Conservation (phyloP, 2,888 invertebrate species). For the Himalopsyche tibetana region DNA sequence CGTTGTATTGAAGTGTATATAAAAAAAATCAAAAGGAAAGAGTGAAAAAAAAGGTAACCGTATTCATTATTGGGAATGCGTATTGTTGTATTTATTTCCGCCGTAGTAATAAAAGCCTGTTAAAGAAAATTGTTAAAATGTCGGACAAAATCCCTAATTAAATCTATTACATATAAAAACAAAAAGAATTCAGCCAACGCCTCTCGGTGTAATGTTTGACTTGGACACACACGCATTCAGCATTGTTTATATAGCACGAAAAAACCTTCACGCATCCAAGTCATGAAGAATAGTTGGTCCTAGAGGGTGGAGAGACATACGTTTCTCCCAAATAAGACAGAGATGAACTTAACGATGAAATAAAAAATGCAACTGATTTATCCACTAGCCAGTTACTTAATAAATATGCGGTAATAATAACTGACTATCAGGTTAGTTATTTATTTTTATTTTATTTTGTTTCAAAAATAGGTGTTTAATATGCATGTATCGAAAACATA, state of each 20-base stretch:
- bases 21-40: no score
- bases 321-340: not conserved
- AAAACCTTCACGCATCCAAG: constrained; percentile 4
- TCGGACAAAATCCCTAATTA: not conserved
- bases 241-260: constrained; percentile 12
- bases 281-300: constrained; percentile 26
- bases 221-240: not conserved
- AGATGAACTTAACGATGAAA: not conserved
- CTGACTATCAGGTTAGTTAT: no score
- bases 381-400: no score
- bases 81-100: no score
- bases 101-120: not conserved
- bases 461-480: no score
- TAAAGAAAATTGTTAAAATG: not conserved
- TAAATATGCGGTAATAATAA: no score
- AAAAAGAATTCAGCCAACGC: not conserved
- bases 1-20: no score
- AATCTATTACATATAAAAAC: constrained; percentile 6
- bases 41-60: no score
- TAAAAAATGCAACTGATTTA: no score
- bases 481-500: no score
- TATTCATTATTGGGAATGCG: no score
- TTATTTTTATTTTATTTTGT: no score
- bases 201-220: constrained; percentile 4
- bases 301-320: not conserved